Evolutionary conservation across 2,888 invertebrate genomes (phyloP), one percentile per base, ranked within the genome.

Genomic region (Drosophila algonquin): DNA sequence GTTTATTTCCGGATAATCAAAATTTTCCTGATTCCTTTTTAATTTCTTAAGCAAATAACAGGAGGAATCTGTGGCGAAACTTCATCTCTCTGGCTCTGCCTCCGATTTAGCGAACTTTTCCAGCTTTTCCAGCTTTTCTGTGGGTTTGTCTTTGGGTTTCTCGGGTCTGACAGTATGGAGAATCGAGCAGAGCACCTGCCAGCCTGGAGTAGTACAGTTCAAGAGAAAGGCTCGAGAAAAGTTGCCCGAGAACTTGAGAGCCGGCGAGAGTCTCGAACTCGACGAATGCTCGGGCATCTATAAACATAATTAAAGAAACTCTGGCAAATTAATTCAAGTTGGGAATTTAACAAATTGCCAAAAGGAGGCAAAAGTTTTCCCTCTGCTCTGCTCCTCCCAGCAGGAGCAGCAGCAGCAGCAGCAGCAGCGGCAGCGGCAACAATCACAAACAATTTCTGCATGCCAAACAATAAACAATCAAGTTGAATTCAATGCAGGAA

Each of bases 391-490:
- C 14, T 6, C 14, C 35, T 5, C 5, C 35, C 32, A 32, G 2
- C 32, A 27, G 27, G 2, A 27, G 30, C 30, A 30, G 8, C 30
- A 1, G 30, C 32, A 27, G 27, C 8, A 27, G 30, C 30, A 30
- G 8, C 30, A 1, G 30, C 30, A 30, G 44, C 27, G 21, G 21
- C 21, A 44, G n/a, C 51, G 21, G 40, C 55, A 61, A 62, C 67
- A 62, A 58, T 68, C 67, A 56, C 63, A 63, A 63, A 63, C 58
- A 52, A 60, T 60, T 52, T 60, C 45, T 40, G 60, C 51, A 44
- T 47, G 63, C 59, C 74, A 57, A 85, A 82, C 83, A 84, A 84
- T 88, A 86, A 84, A 84, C 89, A 84, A 84, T 84, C 83, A 88
- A 86, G 60, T 75, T 72, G 80, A 73, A 73, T 79, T 73, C 70